A percentile compares a stretch with the other conserved stretches of the same genome.
phyloP scores from a whole-genome alignment of 2,797 vertebrate species.

The Cuniculus paca region DNA sequence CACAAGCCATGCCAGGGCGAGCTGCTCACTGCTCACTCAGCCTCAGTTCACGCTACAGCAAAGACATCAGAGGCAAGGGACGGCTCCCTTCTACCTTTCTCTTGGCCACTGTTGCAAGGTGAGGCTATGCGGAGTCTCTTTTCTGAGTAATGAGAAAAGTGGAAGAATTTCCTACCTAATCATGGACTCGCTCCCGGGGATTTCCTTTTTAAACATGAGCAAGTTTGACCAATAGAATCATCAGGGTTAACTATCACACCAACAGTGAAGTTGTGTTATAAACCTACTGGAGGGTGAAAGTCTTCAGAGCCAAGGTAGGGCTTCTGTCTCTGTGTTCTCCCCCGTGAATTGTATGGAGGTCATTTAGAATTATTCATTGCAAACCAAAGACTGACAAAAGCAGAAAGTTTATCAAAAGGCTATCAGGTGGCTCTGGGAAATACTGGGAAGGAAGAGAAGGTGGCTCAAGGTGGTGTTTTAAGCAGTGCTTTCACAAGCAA shows the following conservation, averaged over 20 bases:
- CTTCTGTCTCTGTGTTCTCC: background rate
- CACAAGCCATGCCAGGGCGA: background rate
- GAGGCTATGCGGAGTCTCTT: background rate
- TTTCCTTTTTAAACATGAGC: background rate
- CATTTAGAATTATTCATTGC: rapidly evolving
- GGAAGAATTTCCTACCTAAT: background rate
- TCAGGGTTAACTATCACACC: no score
- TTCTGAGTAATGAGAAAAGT: background rate
- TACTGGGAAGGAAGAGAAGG: background rate
- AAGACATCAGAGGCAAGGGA: background rate
- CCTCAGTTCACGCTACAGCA: background rate
- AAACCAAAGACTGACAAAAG: background rate
- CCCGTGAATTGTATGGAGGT: background rate
- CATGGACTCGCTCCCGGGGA: background rate
- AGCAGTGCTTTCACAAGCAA: background rate
- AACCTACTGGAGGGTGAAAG: background rate
- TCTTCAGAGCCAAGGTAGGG: background rate
- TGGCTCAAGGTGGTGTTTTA: background rate
- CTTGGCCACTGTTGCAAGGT: background rate
- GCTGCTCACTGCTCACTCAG: background rate
- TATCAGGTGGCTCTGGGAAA: rapidly evolving
- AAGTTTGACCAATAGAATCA: background rate
- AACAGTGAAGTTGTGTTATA: background rate
- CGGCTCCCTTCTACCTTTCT: background rate
- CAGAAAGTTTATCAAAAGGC: background rate